Base-by-base conservation (phyloP, 2,797 vertebrate genomes). In the Enteromius viviparus region DNA sequence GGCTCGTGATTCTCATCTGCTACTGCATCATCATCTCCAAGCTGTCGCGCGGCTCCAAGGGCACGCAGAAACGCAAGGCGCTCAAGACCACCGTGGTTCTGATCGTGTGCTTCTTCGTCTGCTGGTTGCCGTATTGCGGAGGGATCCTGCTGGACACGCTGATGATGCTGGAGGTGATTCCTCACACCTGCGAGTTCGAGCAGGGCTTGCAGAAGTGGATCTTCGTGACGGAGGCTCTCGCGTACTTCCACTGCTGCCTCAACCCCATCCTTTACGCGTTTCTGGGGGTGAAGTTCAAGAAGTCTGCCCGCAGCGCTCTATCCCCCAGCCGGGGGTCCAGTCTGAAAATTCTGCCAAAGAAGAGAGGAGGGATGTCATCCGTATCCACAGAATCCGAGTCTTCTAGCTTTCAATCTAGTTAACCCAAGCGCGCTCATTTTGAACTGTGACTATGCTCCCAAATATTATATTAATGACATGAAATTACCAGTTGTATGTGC, bases 221-320 rank as follows among this genome's bases (percentile, higher is more conserved):
- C 89, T 94, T 95, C 21, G 95, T 98, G 78, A 97, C 97, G 0
- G 98, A 99, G 92, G 96, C 97, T 53, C 91, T 99, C 81, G 98
- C 97, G 0, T 99, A 96, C 78, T 96, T 98, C 83, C 98, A 99
- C 93, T 99, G 98, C 91, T 99, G 98, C 92, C 94, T 99, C 86
- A 99, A 99, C 91, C 98, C 98, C 1, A 96, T 99, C 86, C 94
- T 99, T 1, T 99, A 99, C 1, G 98, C 98, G 62, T 99, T 99
- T 90, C 95, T 99, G 15, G 98, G 98, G 1, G 97, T 97, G 21
- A 97, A 98, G 72, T 99, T 99, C 93, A 99, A 99, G 94, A 98
- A 93, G 8, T 98, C 97, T 0, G 98, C 98, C 78, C 96, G 97
- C 85, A 96, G 96, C 45, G 96, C 97, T 23, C 93, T 99, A 62